phyloP scores from a whole-genome alignment of 2,888 invertebrate genomes.

The Amiota mariae region DNA sequence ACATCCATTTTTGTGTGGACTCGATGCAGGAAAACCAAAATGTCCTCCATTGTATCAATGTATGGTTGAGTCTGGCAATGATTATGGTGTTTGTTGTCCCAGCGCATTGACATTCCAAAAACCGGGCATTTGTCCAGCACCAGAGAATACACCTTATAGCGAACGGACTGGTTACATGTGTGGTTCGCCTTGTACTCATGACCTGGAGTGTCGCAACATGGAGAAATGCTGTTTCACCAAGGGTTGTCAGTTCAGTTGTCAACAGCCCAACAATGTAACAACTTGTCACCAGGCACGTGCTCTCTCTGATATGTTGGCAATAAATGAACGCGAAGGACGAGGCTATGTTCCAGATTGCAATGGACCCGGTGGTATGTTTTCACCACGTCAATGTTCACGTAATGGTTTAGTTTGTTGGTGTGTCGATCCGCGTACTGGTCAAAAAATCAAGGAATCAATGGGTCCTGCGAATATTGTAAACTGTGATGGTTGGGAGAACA shows the following conservation, averaged over 20 bases:
- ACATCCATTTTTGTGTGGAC: slow-evolving; percentile 87
- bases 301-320: slow-evolving; percentile 83
- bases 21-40: slow-evolving; percentile 85
- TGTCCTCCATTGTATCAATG: slow-evolving; percentile 89
- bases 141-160: slow-evolving; percentile 70
- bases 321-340: slow-evolving; percentile 85
- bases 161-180: slow-evolving; percentile 75
- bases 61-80: slow-evolving; percentile 85
- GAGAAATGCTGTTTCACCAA: slow-evolving; percentile 87
- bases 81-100: slow-evolving; percentile 91
- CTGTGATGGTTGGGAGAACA: slow-evolving; percentile 76
- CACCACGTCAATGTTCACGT: slow-evolving; percentile 85
- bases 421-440: slow-evolving; percentile 82
- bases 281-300: slow-evolving; percentile 85
- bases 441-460: slow-evolving; percentile 86
- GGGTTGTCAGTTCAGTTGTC: slow-evolving; percentile 83
- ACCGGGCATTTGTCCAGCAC: slow-evolving; percentile 83
- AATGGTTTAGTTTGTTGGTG: slow-evolving; percentile 93
- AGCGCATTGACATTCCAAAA: slow-evolving; percentile 84
- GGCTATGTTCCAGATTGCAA: slow-evolving; percentile 90
- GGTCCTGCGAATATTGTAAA: slow-evolving; percentile 82
- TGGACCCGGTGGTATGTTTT: slow-evolving; percentile 80
- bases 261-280: slow-evolving; percentile 84
- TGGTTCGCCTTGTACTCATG: slow-evolving; percentile 82
- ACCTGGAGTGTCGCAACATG: slow-evolving; percentile 86